Base-by-base conservation (phyloP, 2,888 invertebrate species). In the Eristalis tenax region DNA sequence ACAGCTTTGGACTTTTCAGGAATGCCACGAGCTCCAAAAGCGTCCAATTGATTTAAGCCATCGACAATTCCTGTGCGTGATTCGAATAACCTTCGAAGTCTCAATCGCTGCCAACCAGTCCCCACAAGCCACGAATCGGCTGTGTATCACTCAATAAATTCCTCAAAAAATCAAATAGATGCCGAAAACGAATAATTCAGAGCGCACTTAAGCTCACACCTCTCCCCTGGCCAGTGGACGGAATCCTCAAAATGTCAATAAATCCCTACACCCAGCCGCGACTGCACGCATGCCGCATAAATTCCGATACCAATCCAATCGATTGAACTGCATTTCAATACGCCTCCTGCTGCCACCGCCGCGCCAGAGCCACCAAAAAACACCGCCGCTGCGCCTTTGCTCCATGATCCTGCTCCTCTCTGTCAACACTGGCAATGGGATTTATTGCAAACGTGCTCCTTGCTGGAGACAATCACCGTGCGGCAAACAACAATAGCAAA, bases 401-500 rank as follows among this genome's bases (percentile, higher is more conserved):
- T 50, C 32, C 40, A 23, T 43, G 23, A 28, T 64, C 59, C 79
- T 73, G 23, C 28, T 56, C 26, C 43, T 66, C 28, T 64, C 22
- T 61, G 71, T 85, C 81, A 75, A 84, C 84, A 76, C 61, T 40
- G 50, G 23, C 63, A n/a, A 84, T 81, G 76, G 57, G 73, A 85
- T 85, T 85, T 82, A 85, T 85, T 82, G 63, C 40, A 61, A 82
- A 85, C 84, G 84, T 82, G 85, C 77, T 82, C 73, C 82, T 77
- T 74, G 77, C 69, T 43, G 56, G 68, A 77, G 77, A 81, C 84
- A 73, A 73, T 76, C 66, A 38, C 50, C 59, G 50, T 65, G 79
- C 75, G 84, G 81, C 81, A 76, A 76, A 77, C 68, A 85, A 85
- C 85, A 82, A 85, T 85, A 68, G 85, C 84, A 81, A 68, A 84